These are phyloP conservation scores for Urocynchramus pylzowi DNA, from an alignment of 2,113 vertebrate genomes.

Conservation along the genomic window DNA sequence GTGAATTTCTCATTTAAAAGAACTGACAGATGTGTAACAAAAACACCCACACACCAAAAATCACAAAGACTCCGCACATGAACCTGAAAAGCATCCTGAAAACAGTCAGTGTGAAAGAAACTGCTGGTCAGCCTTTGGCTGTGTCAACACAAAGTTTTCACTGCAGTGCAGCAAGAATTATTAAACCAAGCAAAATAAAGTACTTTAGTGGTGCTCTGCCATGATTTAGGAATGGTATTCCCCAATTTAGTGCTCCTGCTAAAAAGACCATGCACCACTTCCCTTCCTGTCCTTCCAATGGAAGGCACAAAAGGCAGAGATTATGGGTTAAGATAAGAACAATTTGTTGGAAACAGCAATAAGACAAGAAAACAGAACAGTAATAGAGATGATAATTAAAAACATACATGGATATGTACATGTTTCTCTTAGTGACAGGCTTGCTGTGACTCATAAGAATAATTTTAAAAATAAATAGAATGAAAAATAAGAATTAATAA, in stretches of 20 bases:
- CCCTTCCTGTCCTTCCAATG: background rate
- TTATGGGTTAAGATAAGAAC: background rate
- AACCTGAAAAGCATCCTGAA: background rate
- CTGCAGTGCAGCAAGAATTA: background rate
- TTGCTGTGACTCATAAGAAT: background rate
- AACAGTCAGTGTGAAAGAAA: background rate
- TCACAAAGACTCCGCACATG: background rate
- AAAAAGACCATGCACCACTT: background rate
- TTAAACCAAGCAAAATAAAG: background rate
- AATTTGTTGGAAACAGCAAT: background rate
- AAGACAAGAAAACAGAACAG: background rate
- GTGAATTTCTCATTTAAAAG: background rate
- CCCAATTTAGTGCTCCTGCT: rapidly evolving
- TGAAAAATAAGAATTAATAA: background rate
- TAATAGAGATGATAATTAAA: background rate
- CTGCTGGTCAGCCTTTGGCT: background rate
- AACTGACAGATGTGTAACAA: background rate
- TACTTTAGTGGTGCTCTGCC: background rate
- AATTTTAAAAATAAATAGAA: background rate
- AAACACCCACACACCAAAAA: rapidly evolving
- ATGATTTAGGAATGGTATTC: background rate
- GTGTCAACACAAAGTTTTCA: background rate
- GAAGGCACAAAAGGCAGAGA: background rate
- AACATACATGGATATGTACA: background rate
- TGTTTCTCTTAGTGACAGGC: background rate